A percentile compares a stretch with the other conserved stretches of the same genome.
Conservation (phyloP, 2,888 invertebrate genomes). For the Oligia strigilis region DNA sequence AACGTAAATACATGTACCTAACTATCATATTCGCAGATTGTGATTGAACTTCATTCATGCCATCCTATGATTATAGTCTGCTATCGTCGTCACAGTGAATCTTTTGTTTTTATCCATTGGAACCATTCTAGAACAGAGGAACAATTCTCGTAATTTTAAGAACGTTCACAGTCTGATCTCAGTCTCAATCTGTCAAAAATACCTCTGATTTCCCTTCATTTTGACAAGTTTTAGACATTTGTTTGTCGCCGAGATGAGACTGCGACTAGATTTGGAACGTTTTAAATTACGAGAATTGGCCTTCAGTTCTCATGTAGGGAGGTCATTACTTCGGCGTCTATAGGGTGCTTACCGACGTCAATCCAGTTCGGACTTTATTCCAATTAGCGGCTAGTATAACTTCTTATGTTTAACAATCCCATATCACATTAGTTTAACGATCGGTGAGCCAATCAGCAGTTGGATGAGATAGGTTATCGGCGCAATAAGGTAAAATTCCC, state of each 20-base stretch:
- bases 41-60: slow-evolving; percentile 52
- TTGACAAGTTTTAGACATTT: too few species aligned
- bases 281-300: too few species aligned
- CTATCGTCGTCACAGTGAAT: slow-evolving; percentile 21
- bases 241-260: too few species aligned
- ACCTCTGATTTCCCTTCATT: too few species aligned
- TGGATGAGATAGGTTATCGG: slow-evolving; percentile 52
- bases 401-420: slow-evolving; percentile 20
- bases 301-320: slow-evolving; percentile 1
- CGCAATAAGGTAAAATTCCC: slow-evolving; percentile 69
- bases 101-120: slow-evolving; percentile 17
- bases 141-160: too few species aligned
- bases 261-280: too few species aligned
- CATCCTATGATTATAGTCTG: slow-evolving; percentile 24
- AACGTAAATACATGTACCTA: slow-evolving; percentile 36
- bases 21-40: slow-evolving; percentile 40
- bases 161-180: too few species aligned
- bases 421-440: slow-evolving; percentile 27
- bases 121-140: slow-evolving; percentile 43
- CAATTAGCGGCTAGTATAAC: slow-evolving; percentile 28
- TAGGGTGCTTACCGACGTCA: slow-evolving; percentile 16
- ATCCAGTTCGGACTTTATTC: slow-evolving; percentile 34
- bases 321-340: not conserved
- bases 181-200: too few species aligned
- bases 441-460: slow-evolving; percentile 47